Evolutionary conservation across 2,113 vertebrate genomes (phyloP).

Genomic region (Emydocephalus ijimae): DNA sequence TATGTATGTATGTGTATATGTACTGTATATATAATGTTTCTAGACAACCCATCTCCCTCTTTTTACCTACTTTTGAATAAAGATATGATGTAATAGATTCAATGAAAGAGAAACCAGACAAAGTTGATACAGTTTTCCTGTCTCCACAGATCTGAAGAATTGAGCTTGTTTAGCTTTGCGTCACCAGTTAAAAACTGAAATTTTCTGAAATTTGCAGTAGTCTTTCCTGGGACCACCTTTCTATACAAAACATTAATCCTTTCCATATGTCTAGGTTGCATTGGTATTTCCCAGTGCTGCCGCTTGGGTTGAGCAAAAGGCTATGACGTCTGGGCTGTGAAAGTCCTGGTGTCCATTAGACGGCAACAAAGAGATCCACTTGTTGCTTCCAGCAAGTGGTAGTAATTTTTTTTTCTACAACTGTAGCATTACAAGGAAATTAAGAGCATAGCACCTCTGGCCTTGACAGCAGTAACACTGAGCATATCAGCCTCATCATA

Average conservation of each 20-base stretch:
- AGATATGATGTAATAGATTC: neutral
- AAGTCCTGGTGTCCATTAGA: neutral
- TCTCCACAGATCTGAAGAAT: neutral
- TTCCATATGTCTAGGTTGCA: neutral
- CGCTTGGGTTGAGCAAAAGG: neutral
- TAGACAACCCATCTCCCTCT: neutral
- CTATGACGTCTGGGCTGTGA: neutral
- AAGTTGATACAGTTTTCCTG: neutral
- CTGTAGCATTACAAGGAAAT: neutral
- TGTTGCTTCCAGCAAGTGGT: neutral
- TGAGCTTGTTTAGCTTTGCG: neutral
- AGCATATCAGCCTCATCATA: neutral
- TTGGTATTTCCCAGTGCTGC: neutral
- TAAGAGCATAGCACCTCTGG: neutral
- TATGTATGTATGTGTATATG: too few relatives aligned
- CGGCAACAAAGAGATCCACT: neutral
- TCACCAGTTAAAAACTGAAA: neutral
- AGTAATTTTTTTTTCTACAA: neutral
- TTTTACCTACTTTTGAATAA: neutral
- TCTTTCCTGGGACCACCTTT: constrained; percentile 1
- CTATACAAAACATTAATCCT: neutral
- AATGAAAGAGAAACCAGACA: neutral
- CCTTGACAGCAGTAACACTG: neutral
- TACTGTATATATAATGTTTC: neutral
- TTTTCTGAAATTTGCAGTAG: constrained; percentile 8